Conservation (phyloP, 2,888 invertebrate species). For the Rhagonycha fulva region DNA sequence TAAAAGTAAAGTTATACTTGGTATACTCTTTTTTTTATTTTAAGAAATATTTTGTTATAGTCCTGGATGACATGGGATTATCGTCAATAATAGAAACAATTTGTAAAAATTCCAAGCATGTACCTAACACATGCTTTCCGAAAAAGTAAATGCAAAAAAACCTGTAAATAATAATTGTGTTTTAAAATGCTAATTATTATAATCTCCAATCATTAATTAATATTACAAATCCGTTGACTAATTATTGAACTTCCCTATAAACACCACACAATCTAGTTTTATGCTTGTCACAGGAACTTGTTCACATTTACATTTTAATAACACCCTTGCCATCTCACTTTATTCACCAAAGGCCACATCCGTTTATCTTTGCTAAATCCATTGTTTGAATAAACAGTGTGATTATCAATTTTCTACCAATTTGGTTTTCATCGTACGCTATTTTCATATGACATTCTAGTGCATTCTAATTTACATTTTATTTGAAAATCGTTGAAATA, state of each 20-base stretch:
- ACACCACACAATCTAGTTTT: constrained; percentile 50
- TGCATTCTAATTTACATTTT: constrained; percentile 2
- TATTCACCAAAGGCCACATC: constrained; percentile 26
- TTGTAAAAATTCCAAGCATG: too few relatives aligned
- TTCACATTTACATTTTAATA: constrained; percentile 57
- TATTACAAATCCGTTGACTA: constrained; percentile 49
- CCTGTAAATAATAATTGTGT: not conserved
- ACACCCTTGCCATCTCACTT: constrained; percentile 47
- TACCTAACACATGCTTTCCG: too few relatives aligned
- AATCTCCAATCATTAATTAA: constrained; percentile 48
- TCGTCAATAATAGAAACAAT: too few relatives aligned
- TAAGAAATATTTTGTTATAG: too few relatives aligned
- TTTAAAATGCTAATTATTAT: not conserved
- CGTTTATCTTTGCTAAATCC: constrained; percentile 39
- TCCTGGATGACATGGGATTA: too few relatives aligned
- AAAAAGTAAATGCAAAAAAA: too few relatives aligned
- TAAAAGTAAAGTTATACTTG: too few relatives aligned
- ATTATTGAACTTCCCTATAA: constrained; percentile 45
- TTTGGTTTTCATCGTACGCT: constrained; percentile 55
- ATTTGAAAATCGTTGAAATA: not conserved
- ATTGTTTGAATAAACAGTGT: constrained; percentile 47
- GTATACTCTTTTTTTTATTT: too few relatives aligned
- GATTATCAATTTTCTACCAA: constrained; percentile 59
- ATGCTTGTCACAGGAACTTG: constrained; percentile 54
- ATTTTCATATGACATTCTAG: constrained; percentile 49